Evolutionary conservation across 2,797 vertebrate genomes (phyloP).

Genomic region (Sebastes miniatus): DNA sequence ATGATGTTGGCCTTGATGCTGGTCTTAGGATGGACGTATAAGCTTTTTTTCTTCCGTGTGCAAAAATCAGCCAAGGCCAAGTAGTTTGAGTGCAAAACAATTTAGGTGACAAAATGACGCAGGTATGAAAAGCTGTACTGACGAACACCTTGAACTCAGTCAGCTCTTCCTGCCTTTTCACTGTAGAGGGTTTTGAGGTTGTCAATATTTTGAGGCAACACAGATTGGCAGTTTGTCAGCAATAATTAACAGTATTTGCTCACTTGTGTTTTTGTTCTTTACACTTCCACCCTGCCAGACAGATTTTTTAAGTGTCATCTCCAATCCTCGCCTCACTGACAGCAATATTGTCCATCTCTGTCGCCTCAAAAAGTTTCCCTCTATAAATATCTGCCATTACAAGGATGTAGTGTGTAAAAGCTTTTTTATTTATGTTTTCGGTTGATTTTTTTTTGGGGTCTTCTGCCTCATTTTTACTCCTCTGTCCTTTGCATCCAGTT

Average conservation of each 20-base stretch:
- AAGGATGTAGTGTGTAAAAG: neutral
- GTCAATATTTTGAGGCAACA: conserved; percentile 17
- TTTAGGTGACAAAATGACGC: neutral
- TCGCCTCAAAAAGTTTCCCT: conserved; percentile 12
- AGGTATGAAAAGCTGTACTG: neutral
- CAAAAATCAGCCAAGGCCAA: conserved; percentile 23
- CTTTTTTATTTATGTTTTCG: conserved; percentile 23
- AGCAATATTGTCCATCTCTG: neutral
- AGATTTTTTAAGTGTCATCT: neutral
- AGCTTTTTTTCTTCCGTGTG: neutral
- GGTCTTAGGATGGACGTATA: neutral
- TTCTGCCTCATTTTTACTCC: conserved; percentile 22
- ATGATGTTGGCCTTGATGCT: neutral
- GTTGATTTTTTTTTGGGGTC: conserved; percentile 4
- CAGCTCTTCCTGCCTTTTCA: neutral
- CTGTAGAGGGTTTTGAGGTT: neutral
- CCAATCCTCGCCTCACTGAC: neutral
- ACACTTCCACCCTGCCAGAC: neutral
- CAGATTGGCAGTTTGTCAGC: conserved; percentile 1
- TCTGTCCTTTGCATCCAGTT: conserved; percentile 3
- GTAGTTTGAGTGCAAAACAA: conserved; percentile 1
- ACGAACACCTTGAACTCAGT: neutral
- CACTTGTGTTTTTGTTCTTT: neutral
- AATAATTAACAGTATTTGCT: conserved; percentile 42
- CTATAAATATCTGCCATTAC: neutral